Percentiles rank a stretch among this genome's conserved stretches.
phyloP scores from a whole-genome alignment of 2,797 vertebrate species.

The Urosaurus nigricauda region DNA sequence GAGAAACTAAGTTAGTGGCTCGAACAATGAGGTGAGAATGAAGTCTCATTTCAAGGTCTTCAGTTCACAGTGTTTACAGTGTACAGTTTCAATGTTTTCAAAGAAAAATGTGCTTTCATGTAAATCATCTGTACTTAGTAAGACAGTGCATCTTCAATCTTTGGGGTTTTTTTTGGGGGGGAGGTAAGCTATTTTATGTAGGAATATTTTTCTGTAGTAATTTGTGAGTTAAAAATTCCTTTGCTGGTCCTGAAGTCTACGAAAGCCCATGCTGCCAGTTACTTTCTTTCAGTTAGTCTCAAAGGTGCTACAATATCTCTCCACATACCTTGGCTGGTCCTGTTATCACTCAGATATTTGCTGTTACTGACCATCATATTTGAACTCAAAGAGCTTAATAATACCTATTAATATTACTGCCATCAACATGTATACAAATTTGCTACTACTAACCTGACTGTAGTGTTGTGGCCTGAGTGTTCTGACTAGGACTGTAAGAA shows the following conservation, averaged over 20 bases:
- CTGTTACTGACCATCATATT: background rate
- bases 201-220: background rate
- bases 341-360: background rate
- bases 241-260: too few relatives aligned
- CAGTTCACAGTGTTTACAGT: too few relatives aligned
- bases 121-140: background rate
- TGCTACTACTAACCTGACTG: background rate
- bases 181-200: background rate
- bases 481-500: too few relatives aligned
- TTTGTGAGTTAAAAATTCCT: background rate
- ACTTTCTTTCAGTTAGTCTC: too few relatives aligned
- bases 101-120: background rate
- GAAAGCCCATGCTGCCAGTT: too few relatives aligned
- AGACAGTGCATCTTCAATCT: background rate
- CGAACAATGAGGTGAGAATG: background rate
- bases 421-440: background rate
- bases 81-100: background rate
- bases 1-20: background rate
- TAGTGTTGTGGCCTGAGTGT: too few relatives aligned
- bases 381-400: background rate
- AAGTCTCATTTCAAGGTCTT: background rate
- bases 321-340: background rate
- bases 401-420: background rate
- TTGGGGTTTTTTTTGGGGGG: background rate
- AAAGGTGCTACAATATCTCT: too few relatives aligned